phyloP scores from a whole-genome alignment of 2,113 vertebrate genomes.

The Osmerus mordax region DNA sequence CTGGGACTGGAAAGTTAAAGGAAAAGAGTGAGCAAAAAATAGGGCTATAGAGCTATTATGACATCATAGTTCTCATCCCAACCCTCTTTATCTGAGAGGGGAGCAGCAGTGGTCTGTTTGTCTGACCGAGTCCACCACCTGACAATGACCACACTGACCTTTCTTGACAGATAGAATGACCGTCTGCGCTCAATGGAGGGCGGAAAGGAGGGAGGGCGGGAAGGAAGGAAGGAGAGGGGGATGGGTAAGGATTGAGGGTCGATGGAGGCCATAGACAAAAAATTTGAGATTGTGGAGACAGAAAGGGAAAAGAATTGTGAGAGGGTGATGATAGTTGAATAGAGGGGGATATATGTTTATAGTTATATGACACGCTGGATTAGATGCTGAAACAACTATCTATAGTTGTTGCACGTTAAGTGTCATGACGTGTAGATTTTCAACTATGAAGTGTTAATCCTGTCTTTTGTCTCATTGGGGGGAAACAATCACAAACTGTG shows the following conservation, averaged over 20 bases:
- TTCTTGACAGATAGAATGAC: constrained; percentile 33
- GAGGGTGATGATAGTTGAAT: not conserved
- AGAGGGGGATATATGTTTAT: too few relatives aligned
- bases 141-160: constrained; percentile 30
- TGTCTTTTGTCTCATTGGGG: too few relatives aligned
- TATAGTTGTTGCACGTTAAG: too few relatives aligned
- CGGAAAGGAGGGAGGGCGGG: constrained; percentile 10
- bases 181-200: constrained; percentile 32
- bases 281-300: constrained; percentile 6
- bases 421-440: too few relatives aligned
- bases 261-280: constrained; percentile 42
- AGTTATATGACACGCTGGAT: too few relatives aligned
- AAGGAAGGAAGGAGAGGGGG: constrained; percentile 46
- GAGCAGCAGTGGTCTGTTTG: not conserved
- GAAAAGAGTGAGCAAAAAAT: not conserved
- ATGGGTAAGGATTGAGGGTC: constrained; percentile 39
- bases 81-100: not conserved
- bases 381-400: too few relatives aligned
- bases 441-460: too few relatives aligned
- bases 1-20: not conserved
- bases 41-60: not conserved
- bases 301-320: constrained; percentile 24
- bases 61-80: not conserved
- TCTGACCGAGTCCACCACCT: constrained; percentile 5
- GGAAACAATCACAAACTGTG: too few relatives aligned